Base-by-base conservation (phyloP, 64 coral and sea anemone species). In the Pachyseris speciosa region DNA sequence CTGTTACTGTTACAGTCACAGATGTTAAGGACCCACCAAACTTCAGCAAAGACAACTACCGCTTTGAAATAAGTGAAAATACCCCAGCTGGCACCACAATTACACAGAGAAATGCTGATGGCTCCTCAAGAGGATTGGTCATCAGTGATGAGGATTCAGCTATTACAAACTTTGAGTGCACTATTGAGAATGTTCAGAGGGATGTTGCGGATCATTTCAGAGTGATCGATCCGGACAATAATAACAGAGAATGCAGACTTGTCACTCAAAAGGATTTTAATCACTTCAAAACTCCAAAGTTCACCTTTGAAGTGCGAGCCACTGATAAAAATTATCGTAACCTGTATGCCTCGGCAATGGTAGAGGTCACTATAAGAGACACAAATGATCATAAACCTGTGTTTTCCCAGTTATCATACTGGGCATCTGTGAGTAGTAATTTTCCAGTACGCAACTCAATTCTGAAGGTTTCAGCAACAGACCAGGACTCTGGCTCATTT, bases 301-400 rank as follows among this genome's bases (percentile, higher is more conserved):
- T 47, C 38, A 85, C 49, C 37, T 96, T 96, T 67, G 78, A 96
- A 40, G 95, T 96, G 12, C 91, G 91, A 47, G 95, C 95, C 4
- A 96, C 91, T 31, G 95, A 96, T 87, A 60, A 48, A 20, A 89
- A 45, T 32, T 93, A 93, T 34, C 39, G 53, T 29, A 41, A 96
- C 45, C 93, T 96, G 91, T 96, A 71, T 86, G 95, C 95, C 26
- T 93, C 86, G 22, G 80, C 95, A 30, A 9, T 38, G 65, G 85
- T 96, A 9, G 72, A 53, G 13, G 40, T 96, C 6, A 39, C 37
- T 1, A 83, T 96, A 43, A 20, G 52, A 27, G 95, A 96, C 58
- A 80, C 67, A 12, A 96, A 96, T 74, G 61, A 80, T 66, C 79
- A 96, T 50, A 0, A 0, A 13, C 95, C 95, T 11, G 61, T 17